These are phyloP conservation scores for Trichoplax adhaerens DNA, from an alignment of 37 sponge, comb jelly and placozoan species.

Conservation along the genomic window DNA sequence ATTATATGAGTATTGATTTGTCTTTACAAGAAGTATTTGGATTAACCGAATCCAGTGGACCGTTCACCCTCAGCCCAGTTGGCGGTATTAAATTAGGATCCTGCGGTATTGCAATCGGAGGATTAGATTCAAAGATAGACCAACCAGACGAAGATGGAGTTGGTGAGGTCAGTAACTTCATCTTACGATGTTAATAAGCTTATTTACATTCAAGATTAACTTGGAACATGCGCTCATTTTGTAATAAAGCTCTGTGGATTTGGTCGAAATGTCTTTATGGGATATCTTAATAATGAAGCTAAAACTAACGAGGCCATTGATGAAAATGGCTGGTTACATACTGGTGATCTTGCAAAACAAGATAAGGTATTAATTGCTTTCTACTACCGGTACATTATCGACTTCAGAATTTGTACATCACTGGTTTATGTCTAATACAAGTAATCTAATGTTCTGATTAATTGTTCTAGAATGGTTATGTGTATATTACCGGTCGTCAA, in stretches of 20 bases:
- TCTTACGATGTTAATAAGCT: too few species aligned
- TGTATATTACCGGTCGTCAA: too few species aligned
- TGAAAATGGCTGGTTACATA: constrained; percentile 79
- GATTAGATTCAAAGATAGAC: constrained; percentile 42
- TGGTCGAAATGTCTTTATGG: constrained; percentile 90
- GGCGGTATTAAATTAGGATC: constrained; percentile 31
- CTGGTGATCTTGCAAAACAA: constrained; percentile 66
- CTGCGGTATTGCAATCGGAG: constrained; percentile 35
- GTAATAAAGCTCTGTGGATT: constrained; percentile 34
- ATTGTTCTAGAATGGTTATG: too few species aligned
- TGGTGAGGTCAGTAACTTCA: constrained; percentile 52
- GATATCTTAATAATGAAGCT: constrained; percentile 66
- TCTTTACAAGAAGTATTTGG: constrained; percentile 81
- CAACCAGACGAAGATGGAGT: constrained; percentile 61
- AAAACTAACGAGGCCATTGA: constrained; percentile 75
- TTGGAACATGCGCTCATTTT: too few species aligned
- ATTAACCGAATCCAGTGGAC: constrained; percentile 83
- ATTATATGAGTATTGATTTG: constrained; percentile 71
- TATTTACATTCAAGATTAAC: too few species aligned
- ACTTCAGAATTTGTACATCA: too few species aligned
- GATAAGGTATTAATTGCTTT: constrained; percentile 23
- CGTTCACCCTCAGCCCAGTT: constrained; percentile 55
- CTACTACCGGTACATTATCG: too few species aligned
- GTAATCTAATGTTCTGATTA: too few species aligned
- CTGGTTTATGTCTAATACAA: too few species aligned